Base-by-base conservation (phyloP, 2,888 invertebrate genomes). In the Zhengitettix transpicula region DNA sequence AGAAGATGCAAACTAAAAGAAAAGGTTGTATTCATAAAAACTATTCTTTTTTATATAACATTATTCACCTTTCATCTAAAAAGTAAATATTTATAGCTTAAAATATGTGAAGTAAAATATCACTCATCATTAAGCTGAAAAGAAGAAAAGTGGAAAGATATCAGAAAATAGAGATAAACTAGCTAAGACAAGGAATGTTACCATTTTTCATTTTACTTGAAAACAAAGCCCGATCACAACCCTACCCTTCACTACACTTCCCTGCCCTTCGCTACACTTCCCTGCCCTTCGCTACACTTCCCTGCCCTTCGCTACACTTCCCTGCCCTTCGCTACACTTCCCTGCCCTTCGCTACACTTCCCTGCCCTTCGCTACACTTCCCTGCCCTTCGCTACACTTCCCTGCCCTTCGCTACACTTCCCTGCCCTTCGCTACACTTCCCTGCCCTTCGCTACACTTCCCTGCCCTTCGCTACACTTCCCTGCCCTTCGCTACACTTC, bases 1-100 rank as follows among this genome's bases (percentile, higher is more conserved):
- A 76, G 68, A 75, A 76, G 65, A 65, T 67, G 12, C 74, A 73
- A 63, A 71, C 70, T 40, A 79, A 77, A 54, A 65, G 65, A 55
- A 65, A 65, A 55, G 63, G 60, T 62, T 55, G 40, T n/a, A 16
- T 14, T 28, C 9, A 15, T 40, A 41, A 14, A 28, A n/a, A 2
- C 11, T 28, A 15, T 57, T 15, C 7, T 9, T 44, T 47, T 11
- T 15, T 53, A 40, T n/a, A 16, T 1, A 11, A 28, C 12, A 51
- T 51, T 52, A 47, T 44, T 51, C 41, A 54, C 1, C 15, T 53
- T n/a, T 14, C 12, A 52, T 12, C 3, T 52, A 28, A 42, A 42
- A 11, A 28, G 47, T 44, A 40, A 47, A 28, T 11, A 56, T 40
- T 28, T 28, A 28, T 28, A n/a, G 28, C 28, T 28, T 15, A 11